Evolutionary conservation across 2,113 vertebrate genomes (phyloP).

Genomic region (Cebidichthys violaceus): DNA sequence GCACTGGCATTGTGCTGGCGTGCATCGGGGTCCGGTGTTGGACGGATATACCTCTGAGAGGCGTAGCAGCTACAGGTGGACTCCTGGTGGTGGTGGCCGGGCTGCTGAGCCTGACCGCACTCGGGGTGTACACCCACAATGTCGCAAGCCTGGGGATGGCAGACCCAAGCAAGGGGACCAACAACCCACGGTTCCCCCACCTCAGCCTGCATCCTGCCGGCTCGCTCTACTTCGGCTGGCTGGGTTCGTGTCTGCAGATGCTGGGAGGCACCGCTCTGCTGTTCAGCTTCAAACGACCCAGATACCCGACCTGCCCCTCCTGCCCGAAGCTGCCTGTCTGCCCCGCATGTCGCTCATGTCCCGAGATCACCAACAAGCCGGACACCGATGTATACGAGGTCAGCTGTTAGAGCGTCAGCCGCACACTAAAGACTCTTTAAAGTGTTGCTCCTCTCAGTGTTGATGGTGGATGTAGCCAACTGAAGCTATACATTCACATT

Average conservation of each 20-base stretch:
- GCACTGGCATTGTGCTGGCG: conserved; percentile 83
- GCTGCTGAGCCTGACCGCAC: conserved; percentile 77
- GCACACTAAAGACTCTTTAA: not conserved
- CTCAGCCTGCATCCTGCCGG: conserved; percentile 76
- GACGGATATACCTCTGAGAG: conserved; percentile 83
- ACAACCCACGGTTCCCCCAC: conserved; percentile 58
- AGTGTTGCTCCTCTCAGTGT: not conserved
- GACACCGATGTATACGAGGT: conserved; percentile 80
- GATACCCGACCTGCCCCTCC: conserved; percentile 63
- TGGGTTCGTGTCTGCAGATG: conserved; percentile 83
- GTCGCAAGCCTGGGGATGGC: conserved; percentile 72
- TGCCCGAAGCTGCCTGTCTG: conserved; percentile 66
- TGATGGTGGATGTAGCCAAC: not conserved
- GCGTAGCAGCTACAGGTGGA: conserved; percentile 81
- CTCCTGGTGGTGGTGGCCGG: conserved; percentile 81
- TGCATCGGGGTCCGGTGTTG: conserved; percentile 85
- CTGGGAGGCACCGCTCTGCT: conserved; percentile 80
- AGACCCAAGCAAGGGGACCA: conserved; percentile 34
- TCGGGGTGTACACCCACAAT: conserved; percentile 82
- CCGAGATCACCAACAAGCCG: conserved; percentile 61
- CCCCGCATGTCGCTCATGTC: conserved; percentile 61
- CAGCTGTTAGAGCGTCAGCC: conserved; percentile 70
- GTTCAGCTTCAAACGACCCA: conserved; percentile 78
- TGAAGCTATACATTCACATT: not conserved
- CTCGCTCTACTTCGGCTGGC: conserved; percentile 85